A percentile compares a stretch with the other conserved stretches of the same genome.
Conservation (phyloP, 2,888 invertebrate genomes). For the Dorcus hopei region DNA sequence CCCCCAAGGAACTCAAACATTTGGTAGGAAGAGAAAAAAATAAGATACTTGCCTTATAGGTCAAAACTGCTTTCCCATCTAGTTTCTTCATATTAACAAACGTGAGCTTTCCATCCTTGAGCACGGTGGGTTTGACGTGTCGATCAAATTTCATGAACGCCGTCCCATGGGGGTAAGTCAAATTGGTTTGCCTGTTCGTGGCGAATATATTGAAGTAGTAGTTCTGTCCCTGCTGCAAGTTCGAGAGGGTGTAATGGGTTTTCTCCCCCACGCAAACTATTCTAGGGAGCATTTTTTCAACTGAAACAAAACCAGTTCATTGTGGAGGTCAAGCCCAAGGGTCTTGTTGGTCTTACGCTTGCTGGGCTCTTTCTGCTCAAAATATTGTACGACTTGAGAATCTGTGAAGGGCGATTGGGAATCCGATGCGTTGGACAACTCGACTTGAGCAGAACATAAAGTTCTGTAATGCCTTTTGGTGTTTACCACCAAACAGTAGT, state of each 20-base stretch:
- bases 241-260: slow-evolving; percentile 51
- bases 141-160: slow-evolving; percentile 43
- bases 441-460: slow-evolving; percentile 50
- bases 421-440: background rate
- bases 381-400: slow-evolving; percentile 5
- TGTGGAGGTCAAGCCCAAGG: too few species aligned
- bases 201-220: slow-evolving; percentile 58
- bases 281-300: slow-evolving; percentile 23
- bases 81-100: slow-evolving; percentile 53
- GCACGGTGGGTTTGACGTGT: slow-evolving; percentile 40
- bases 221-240: slow-evolving; percentile 47
- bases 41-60: slow-evolving; percentile 52
- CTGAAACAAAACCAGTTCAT: background rate
- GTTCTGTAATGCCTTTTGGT: slow-evolving; percentile 48
- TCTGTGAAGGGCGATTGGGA: background rate
- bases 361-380: background rate
- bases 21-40: too few species aligned
- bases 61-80: slow-evolving; percentile 55
- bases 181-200: slow-evolving; percentile 51
- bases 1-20: background rate
- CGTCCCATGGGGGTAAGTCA: slow-evolving; percentile 53
- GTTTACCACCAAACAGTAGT: slow-evolving; percentile 55
- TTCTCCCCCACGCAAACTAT: slow-evolving; percentile 52
- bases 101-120: slow-evolving; percentile 52
- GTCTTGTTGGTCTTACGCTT: background rate